Evolutionary conservation across 2,797 vertebrate genomes (phyloP), one percentile per base, ranked within the genome.

Genomic region (Sebastes itinus): DNA sequence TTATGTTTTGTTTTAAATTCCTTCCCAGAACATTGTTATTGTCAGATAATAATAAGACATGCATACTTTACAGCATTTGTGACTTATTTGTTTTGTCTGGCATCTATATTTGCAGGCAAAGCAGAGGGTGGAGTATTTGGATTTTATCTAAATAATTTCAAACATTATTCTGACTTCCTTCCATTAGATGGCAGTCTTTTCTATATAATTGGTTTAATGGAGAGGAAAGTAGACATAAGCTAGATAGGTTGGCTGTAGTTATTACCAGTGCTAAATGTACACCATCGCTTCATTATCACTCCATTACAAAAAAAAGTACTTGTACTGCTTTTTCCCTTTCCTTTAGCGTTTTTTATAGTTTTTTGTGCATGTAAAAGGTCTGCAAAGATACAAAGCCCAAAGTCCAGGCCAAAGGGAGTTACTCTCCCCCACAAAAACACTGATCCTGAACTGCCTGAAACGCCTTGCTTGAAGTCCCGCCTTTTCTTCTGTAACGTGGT

Each of bases 121-220:
- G 12, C 6, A 59, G 25, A 3, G 0, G 3, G 7, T 60, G 20
- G 27, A 11, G n/a, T 30, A 11, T 74, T 27, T 58, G 5, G 11
- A 65, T 59, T 62, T n/a, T 18, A 6, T 18, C 7, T 5, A 62
- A 59, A 64, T 6, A 11, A 11, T 64, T 72, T 61, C 7, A 68
- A 46, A 30, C 6, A 11, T 18, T 60, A 38, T 61, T 18, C 6
- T 14, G 7, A 35, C 7, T 46, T 28, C 3, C 6, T 30, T 79
- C 67, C 71, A 70, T 54, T 75, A 85, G 81, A 86, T 87, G 81
- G 66, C 74, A 87, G 63, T 72, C 6, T 84, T 73, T 64, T 13
- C 6, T 9, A 32, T 60, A 2, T 4, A 28, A 38, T 30, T 28
- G 6, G 20, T 66, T 52, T 28, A 22, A 67, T 33, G 0, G 18